Evolutionary conservation across 2,797 vertebrate species (phyloP).

Genomic region (Halcyon leucocephala): DNA sequence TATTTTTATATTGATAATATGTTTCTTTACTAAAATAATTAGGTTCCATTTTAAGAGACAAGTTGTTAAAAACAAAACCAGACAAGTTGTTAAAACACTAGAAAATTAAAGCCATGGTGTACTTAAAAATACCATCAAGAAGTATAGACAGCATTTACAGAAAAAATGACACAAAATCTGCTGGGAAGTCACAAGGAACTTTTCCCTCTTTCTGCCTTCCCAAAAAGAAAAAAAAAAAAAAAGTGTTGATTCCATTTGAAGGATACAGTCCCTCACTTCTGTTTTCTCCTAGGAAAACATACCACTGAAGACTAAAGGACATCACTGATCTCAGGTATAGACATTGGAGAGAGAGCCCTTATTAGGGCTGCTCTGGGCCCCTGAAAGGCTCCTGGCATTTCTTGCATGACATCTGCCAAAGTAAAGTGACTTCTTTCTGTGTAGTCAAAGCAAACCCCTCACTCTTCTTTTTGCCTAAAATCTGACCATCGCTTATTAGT

Average conservation of each 20-base stretch:
- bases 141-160: constrained; percentile 39
- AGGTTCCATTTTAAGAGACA: constrained; percentile 45
- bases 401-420: not conserved
- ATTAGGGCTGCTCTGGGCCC: not conserved
- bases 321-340: not conserved
- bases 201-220: not conserved
- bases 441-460: not conserved
- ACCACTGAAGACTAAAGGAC: not conserved
- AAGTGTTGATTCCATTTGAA: not conserved
- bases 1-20: constrained; percentile 58
- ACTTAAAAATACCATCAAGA: constrained; percentile 48
- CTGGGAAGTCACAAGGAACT: constrained; percentile 8
- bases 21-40: constrained; percentile 63
- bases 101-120: constrained; percentile 19
- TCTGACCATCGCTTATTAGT: not conserved
- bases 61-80: constrained; percentile 64
- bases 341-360: not conserved
- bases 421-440: not conserved
- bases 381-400: not conserved
- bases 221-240: not conserved
- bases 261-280: not conserved
- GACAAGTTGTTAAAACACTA: constrained; percentile 58
- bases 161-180: constrained; percentile 39
- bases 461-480: not conserved
- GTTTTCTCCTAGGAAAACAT: not conserved